These are phyloP conservation scores for Montipora efflorescens DNA, from an alignment of 64 coral and sea anemone genomes.

Conservation along the genomic window DNA sequence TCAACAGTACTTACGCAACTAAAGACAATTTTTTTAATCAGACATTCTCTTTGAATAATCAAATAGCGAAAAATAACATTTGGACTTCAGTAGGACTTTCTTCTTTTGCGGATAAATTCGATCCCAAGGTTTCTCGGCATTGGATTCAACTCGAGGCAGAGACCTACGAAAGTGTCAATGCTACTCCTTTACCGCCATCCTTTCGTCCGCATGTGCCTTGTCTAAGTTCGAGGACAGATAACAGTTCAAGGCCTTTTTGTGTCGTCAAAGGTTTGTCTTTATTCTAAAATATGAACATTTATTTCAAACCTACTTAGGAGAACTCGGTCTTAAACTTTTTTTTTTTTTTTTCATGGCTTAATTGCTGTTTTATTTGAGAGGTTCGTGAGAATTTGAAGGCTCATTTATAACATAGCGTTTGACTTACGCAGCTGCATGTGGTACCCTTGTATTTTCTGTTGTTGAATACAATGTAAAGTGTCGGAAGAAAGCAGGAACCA, in stretches of 20 bases:
- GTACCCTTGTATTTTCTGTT: too few species aligned
- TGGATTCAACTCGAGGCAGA: conserved; percentile 90
- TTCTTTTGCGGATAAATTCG: conserved; percentile 89
- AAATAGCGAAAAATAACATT: conserved; percentile 28
- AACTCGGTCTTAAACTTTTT: too few species aligned
- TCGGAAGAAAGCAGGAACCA: too few species aligned
- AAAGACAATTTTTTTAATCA: conserved; percentile 45
- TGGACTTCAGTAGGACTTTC: conserved; percentile 69
- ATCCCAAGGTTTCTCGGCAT: conserved; percentile 44
- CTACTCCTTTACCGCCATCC: conserved; percentile 73
- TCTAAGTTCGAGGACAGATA: conserved; percentile 81
- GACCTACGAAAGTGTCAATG: conserved; percentile 85
- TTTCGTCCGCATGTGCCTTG: conserved; percentile 86
- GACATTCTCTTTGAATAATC: conserved; percentile 7
- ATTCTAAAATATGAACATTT: not conserved
- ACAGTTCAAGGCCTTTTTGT: conserved; percentile 79
- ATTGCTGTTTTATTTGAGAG: too few species aligned
- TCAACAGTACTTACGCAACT: not conserved
- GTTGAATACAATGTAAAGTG: too few species aligned
- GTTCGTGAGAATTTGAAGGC: too few species aligned
- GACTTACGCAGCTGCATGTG: too few species aligned
- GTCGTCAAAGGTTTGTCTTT: conserved; percentile 83
- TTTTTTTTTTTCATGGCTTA: too few species aligned
- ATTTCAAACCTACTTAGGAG: too few species aligned
- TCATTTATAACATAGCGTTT: too few species aligned